Evolutionary conservation across 2,888 invertebrate species (phyloP).

Genomic region (Hydroisotoma schaefferi): DNA sequence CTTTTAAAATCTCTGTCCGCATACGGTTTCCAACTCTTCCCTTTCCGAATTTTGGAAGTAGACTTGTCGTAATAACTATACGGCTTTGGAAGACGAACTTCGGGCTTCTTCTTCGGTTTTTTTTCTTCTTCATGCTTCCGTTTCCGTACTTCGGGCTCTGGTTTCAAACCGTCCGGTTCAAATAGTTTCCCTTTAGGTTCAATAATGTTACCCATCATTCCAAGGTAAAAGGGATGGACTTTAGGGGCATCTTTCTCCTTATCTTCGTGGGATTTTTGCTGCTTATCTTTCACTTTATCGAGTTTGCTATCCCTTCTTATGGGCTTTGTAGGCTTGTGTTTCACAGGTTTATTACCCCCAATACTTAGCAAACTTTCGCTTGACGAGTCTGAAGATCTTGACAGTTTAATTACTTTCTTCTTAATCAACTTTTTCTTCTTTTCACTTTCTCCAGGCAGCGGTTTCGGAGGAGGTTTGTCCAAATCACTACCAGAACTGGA

Average conservation of each 20-base stretch:
- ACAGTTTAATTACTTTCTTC: constrained; percentile 14
- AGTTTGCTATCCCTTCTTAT: neutral
- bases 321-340: neutral
- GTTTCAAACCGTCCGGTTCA: neutral
- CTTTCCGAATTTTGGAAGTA: neutral
- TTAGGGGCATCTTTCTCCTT: constrained; percentile 11
- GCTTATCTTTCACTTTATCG: neutral
- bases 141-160: constrained; percentile 3
- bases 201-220: neutral
- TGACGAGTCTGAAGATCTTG: constrained; percentile 7
- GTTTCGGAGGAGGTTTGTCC: neutral
- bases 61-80: constrained; percentile 15
- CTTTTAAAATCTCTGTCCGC: constrained; percentile 12
- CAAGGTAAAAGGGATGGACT: constrained; percentile 21
- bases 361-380: neutral
- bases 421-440: constrained; percentile 1
- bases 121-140: constrained; percentile 9
- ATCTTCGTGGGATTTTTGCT: neutral
- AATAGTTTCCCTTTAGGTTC: constrained; percentile 7
- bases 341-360: too few relatives aligned
- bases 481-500: neutral
- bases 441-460: neutral
- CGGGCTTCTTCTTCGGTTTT: neutral
- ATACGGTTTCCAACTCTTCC: constrained; percentile 21
- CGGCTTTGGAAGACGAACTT: constrained; percentile 13